Conservation (phyloP, 2,113 vertebrate species). For the Porphyrio hochstetteri region DNA sequence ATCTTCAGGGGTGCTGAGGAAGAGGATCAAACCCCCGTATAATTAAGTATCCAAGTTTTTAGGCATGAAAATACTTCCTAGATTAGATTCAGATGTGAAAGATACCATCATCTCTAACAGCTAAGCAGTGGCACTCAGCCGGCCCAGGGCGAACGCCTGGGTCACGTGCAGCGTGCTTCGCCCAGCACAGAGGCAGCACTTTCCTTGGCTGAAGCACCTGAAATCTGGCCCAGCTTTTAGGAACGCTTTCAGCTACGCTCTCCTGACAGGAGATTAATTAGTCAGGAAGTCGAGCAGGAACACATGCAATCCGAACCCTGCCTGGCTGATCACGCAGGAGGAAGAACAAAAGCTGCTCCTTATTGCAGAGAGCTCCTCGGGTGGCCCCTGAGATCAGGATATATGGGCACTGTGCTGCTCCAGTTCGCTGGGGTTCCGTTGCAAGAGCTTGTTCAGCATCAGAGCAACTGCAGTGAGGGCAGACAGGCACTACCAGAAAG, state of each 20-base stretch:
- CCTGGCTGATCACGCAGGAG: slow-evolving; percentile 17
- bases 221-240: slow-evolving; percentile 35
- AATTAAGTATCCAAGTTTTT: neutral
- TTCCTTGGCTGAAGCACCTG: slow-evolving; percentile 41
- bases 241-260: slow-evolving; percentile 33
- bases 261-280: slow-evolving; percentile 57
- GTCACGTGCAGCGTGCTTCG: neutral
- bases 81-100: neutral
- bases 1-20: neutral
- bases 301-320: slow-evolving; percentile 45
- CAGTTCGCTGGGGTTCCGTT: neutral
- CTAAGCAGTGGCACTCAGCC: neutral
- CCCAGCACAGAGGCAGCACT: neutral
- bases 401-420: neutral
- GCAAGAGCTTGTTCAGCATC: neutral
- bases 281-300: slow-evolving; percentile 57
- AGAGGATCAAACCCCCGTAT: neutral
- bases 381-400: neutral
- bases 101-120: neutral
- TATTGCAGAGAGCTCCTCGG: neutral
- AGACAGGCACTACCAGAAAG: neutral
- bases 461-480: neutral
- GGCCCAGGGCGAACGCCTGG: neutral
- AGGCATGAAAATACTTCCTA: neutral
- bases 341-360: slow-evolving; percentile 34